Evolutionary conservation across 2,888 invertebrate genomes (phyloP), one percentile per base, ranked within the genome.

Genomic region (Caenorhabditis becei): DNA sequence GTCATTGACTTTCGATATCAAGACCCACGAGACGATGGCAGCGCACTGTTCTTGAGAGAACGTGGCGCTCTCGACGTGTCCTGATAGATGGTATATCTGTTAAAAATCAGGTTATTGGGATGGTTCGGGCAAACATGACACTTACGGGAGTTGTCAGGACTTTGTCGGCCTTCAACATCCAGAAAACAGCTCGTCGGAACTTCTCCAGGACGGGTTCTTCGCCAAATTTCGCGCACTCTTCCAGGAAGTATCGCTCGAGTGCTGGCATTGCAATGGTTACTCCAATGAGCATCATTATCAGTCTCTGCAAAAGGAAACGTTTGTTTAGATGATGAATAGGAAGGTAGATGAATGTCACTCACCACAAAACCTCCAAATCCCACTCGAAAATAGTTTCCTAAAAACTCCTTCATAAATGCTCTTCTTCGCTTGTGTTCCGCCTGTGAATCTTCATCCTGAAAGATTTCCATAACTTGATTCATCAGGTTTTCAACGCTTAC

Each of bases 1-100:
- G 18, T n/a, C n/a, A n/a, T 47, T 11, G n/a, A n/a, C n/a, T 32
- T n/a, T 2, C 37, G n/a, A 97, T 87, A 98, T 94, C 92, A 98
- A 97, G 16, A 96, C 97, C 92, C 97, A 97, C 0, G 97, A 97
- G 82, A 98, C 92, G 65, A 98, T 92, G 89, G 94, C 94, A 0
- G 96, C 94, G 67, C 96, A 94, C 93, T 97, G 97, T 59, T 92
- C 88, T 83, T 93, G 93, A 94, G 92, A 92, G 66, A 93, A 91
- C 69, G 94, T 94, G 20, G 95, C 82, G 11, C 91, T 91, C 10
- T 32, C 3, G 5, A 63, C 54, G 10, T 3, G n/a, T 1, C 14
- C 49, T 0, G 8, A 10, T 0, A 61, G 67, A 16, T 16, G 18
- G 20, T 62, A 41, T 28, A 71, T 62, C 0, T 32, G 32, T 63